phyloP scores from a whole-genome alignment of 2,113 vertebrate species.

The Genyomyrus donnyi region DNA sequence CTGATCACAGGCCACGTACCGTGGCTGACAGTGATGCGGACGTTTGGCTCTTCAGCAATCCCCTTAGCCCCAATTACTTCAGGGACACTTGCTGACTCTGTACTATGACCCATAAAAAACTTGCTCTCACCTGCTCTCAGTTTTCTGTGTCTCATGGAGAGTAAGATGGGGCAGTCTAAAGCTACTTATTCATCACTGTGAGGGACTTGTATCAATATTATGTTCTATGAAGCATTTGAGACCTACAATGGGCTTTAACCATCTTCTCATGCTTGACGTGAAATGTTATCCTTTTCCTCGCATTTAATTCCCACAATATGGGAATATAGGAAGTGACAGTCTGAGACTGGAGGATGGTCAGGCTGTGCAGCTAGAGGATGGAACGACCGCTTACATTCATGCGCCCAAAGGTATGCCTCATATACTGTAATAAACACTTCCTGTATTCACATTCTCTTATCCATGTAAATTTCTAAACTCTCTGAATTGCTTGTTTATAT shows the following conservation, averaged over 20 bases:
- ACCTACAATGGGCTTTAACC: not conserved
- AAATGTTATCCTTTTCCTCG: not conserved
- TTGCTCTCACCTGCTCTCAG: not conserved
- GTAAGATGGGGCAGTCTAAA: not conserved
- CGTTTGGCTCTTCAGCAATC: not conserved
- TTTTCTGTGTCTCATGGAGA: not conserved
- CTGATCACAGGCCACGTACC: not conserved
- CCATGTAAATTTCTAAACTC: not conserved
- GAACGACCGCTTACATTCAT: constrained; percentile 94
- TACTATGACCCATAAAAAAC: not conserved
- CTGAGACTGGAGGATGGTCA: constrained; percentile 92
- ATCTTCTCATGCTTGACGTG: not conserved
- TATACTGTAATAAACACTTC: not conserved
- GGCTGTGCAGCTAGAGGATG: constrained; percentile 92
- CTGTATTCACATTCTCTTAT: not conserved
- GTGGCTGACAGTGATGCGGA: not conserved
- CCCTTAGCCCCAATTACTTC: not conserved
- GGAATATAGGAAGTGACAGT: constrained; percentile 69
- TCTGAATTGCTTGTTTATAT: not conserved
- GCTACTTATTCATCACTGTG: not conserved
- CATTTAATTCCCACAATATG: not conserved
- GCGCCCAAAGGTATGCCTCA: constrained; percentile 81
- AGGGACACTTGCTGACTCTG: not conserved
- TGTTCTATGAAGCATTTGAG: not conserved
- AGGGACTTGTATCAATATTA: not conserved